phyloP scores from a whole-genome alignment of 1,140 invertebrate species.

The Drosophila kanapiae region DNA sequence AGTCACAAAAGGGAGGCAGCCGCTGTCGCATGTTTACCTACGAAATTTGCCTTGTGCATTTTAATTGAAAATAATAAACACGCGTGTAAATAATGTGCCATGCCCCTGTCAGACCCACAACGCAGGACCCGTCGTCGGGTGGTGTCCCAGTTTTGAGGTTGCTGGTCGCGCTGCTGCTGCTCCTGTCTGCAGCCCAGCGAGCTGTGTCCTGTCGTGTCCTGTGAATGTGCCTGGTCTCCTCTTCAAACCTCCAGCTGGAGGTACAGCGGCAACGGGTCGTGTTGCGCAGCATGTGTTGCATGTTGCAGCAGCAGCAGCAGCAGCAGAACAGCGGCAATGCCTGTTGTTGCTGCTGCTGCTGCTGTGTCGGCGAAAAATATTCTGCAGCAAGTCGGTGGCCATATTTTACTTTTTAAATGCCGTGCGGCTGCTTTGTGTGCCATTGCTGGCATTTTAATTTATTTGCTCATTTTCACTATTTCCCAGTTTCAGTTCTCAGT shows the following conservation, averaged over 20 bases:
- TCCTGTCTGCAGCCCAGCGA: conserved; percentile 36
- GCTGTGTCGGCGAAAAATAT: conserved; percentile 77
- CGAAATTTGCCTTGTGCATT: conserved; percentile 66
- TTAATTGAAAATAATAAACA: conserved; percentile 83
- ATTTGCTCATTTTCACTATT: conserved; percentile 81
- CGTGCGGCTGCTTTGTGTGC: conserved; percentile 57
- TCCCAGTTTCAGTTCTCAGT: conserved; percentile 39
- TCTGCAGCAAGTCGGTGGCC: conserved; percentile 74
- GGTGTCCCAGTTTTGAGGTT: conserved; percentile 66
- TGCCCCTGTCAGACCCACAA: conserved; percentile 59
- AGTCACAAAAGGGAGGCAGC: conserved; percentile 39
- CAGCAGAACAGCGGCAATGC: conserved; percentile 18
- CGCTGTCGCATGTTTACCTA: conserved; percentile 63
- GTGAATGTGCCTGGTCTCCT: conserved; percentile 29
- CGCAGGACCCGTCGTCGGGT: conserved; percentile 23
- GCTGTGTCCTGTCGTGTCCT: conserved; percentile 51
- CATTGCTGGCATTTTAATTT: conserved; percentile 72
- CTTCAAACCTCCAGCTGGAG: conserved; percentile 50
- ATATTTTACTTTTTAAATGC: conserved; percentile 83
- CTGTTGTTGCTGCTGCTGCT: conserved; percentile 51
- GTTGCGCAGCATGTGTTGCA: conserved; percentile 82
- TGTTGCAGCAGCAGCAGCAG: conserved; percentile 47
- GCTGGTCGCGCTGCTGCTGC: conserved; percentile 14
- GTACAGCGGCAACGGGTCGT: conserved; percentile 52
- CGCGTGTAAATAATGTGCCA: conserved; percentile 78